Evolutionary conservation across 2,113 vertebrate species (phyloP).

Genomic region (Cichladusa arquata): DNA sequence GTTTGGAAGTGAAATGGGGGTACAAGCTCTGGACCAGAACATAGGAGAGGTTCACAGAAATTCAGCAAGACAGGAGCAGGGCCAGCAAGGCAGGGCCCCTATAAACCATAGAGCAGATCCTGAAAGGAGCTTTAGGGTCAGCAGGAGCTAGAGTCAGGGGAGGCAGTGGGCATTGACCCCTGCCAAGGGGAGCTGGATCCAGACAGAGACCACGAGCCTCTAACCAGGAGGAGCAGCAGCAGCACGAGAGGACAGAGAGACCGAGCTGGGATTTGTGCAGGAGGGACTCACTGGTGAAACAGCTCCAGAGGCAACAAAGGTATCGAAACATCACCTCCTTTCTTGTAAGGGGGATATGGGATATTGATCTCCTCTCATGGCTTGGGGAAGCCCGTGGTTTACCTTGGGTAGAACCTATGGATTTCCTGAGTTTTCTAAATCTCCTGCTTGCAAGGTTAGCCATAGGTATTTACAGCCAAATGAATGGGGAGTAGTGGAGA

Average conservation of each 20-base stretch:
- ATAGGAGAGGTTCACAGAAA: background rate
- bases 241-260: background rate
- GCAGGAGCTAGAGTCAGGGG: background rate
- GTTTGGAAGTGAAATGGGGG: background rate
- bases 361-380: background rate
- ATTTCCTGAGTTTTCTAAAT: conserved; percentile 41
- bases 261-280: background rate
- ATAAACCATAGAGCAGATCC: background rate
- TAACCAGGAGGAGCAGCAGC: background rate
- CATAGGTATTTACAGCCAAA: conserved; percentile 6
- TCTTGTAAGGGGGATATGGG: background rate
- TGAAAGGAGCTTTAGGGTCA: background rate
- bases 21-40: background rate
- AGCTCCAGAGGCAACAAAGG: conserved; percentile 2
- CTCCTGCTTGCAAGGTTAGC: conserved; percentile 32
- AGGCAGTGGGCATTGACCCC: background rate
- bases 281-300: background rate
- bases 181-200: background rate
- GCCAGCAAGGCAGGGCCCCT: background rate
- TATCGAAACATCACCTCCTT: background rate
- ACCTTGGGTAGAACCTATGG: background rate
- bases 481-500: background rate
- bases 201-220: background rate
- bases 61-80: background rate
- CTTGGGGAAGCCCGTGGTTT: background rate